phyloP scores from a whole-genome alignment of 2,797 vertebrate genomes.

The Lutjanus campechanus region DNA sequence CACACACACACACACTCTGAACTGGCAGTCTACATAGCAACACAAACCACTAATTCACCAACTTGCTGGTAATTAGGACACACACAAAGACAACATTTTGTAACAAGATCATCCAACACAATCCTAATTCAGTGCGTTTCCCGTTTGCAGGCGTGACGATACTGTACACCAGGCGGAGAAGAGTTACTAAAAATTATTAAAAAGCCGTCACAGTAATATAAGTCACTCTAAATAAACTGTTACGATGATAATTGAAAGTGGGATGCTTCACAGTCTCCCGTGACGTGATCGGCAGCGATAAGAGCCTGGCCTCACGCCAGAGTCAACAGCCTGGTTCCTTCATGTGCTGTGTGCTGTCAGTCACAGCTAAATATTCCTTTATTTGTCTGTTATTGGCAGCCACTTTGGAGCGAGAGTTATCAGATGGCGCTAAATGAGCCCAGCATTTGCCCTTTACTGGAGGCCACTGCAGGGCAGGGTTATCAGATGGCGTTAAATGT shows the following conservation, averaged over 20 bases:
- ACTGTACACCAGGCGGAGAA: neutral
- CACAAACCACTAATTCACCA: slow-evolving; percentile 11
- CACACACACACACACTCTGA: slow-evolving; percentile 23
- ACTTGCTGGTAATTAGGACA: slow-evolving; percentile 15
- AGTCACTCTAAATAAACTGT: slow-evolving; percentile 51
- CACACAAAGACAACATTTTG: slow-evolving; percentile 24
- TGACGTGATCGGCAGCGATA: slow-evolving; percentile 42
- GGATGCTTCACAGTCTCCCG: slow-evolving; percentile 35
- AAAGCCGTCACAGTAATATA: slow-evolving; percentile 2
- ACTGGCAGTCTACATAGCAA: neutral
- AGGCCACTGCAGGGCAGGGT: slow-evolving; percentile 40
- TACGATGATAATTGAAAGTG: slow-evolving; percentile 28
- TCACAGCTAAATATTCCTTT: slow-evolving; percentile 42
- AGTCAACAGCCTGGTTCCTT: slow-evolving; percentile 30
- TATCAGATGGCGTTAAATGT: slow-evolving; percentile 72
- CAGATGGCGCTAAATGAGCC: slow-evolving; percentile 63
- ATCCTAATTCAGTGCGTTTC: neutral
- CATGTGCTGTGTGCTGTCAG: slow-evolving; percentile 43
- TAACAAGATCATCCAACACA: neutral
- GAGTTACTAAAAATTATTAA: slow-evolving; percentile 10
- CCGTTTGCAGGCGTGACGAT: neutral
- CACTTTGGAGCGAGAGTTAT: slow-evolving; percentile 41
- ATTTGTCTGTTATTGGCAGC: slow-evolving; percentile 40
- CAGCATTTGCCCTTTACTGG: slow-evolving; percentile 36
- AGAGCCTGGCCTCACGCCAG: slow-evolving; percentile 51